Percentiles rank a stretch among this genome's conserved stretches.
Conservation (phyloP, 2,113 vertebrate species). For the Empidonax traillii region DNA sequence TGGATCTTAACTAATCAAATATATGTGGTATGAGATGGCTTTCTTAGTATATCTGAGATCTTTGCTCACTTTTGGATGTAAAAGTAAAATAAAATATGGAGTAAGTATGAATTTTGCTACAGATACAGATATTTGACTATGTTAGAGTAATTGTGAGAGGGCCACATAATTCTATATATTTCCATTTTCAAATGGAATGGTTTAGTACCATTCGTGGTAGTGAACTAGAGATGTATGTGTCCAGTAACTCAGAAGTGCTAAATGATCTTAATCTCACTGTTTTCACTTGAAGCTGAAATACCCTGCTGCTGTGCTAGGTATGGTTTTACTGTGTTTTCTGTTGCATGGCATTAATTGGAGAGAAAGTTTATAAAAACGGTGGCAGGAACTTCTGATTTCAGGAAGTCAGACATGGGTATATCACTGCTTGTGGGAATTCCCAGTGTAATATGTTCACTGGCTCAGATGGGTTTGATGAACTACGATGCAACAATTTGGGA, state of each 20-base stretch:
- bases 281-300: neutral
- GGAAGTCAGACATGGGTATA: neutral
- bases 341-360: neutral
- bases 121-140: neutral
- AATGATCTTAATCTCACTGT: neutral
- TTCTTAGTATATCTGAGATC: neutral
- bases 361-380: neutral
- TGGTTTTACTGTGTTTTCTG: neutral
- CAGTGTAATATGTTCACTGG: neutral
- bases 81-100: neutral
- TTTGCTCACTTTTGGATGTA: neutral
- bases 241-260: neutral
- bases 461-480: neutral
- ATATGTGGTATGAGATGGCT: neutral
- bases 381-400: neutral
- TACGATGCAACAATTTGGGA: neutral
- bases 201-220: neutral
- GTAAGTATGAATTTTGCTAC: neutral
- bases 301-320: neutral
- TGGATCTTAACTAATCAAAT: neutral
- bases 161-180: neutral
- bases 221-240: neutral
- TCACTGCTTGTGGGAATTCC: neutral
- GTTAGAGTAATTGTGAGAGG: neutral
- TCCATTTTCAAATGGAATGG: neutral